Base-by-base conservation (phyloP, 1,140 invertebrate species). In the Plectrocnemia conspersa region DNA sequence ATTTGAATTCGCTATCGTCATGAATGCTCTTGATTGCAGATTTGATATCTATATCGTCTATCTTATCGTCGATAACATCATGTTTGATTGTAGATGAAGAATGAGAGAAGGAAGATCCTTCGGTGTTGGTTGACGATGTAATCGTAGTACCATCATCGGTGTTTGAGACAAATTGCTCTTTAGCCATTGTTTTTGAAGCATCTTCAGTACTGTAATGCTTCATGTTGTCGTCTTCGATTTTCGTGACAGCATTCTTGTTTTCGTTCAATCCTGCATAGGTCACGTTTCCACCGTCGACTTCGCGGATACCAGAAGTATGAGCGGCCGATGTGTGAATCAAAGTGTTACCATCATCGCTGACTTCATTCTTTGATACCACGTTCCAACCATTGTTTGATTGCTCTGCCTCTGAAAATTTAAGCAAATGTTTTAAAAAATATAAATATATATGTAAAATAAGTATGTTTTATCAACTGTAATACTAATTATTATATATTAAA, bases 201-300 rank as follows among this genome's bases (percentile, higher is more conserved):
- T 74, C 73, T 44, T 79, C 77, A 21, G 78, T 73, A 22, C 78
- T 71, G 64, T 77, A 78, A n/a, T 77, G 69, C 56, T 76, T 83
- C 63, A 77, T 80, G 63, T 78, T 77, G 46, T 80, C 80, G 46
- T 83, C 80, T 27, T 80, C 79, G 65, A 82, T 77, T 56, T 79
- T 76, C 19, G 76, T 81, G 35, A 76, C 72, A 2, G 75, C 75
- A 47, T 76, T 70, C 25, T 70, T 71, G 60, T 81, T 75, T 59
- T 79, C 72, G 56, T 81, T 80, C 58, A 77, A 70, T 10, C 79
- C 81, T 13, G 76, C 73, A 60, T 80, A 84, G 52, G 78, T 73
- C 7, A 78, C 71, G 19, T 72, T 70, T 29, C 82, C 82, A 23
- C 79, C 79, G 49, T 80, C 78, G 15, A 82, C 75, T 63, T 79